phyloP scores from a whole-genome alignment of 2,888 invertebrate species.

The Trilocha varians region DNA sequence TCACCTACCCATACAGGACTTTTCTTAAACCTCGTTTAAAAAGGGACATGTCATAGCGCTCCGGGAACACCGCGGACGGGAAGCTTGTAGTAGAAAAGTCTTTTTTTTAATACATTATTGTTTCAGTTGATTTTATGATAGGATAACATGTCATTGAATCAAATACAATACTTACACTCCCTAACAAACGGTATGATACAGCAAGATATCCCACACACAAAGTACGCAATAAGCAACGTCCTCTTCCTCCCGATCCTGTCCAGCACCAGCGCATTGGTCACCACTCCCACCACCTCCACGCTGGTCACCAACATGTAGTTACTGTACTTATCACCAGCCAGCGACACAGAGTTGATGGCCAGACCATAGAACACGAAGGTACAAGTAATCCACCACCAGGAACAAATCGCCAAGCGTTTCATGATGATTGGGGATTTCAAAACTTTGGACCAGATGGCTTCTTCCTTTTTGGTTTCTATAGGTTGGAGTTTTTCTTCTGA shows the following conservation, averaged over 20 bases:
- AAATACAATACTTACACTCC: slow-evolving; percentile 45
- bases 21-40: too few species aligned
- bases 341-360: slow-evolving; percentile 82
- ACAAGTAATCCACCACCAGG: slow-evolving; percentile 84
- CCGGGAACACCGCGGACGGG: too few species aligned
- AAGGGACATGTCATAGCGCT: too few species aligned
- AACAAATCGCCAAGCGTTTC: slow-evolving; percentile 53
- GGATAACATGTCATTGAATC: too few species aligned
- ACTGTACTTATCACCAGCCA: slow-evolving; percentile 83
- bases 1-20: too few species aligned
- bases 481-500: slow-evolving; percentile 45
- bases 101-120: too few species aligned
- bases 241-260: slow-evolving; percentile 76
- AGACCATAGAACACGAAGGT: slow-evolving; percentile 87
- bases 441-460: slow-evolving; percentile 50
- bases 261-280: slow-evolving; percentile 76
- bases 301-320: slow-evolving; percentile 82
- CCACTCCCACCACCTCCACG: slow-evolving; percentile 82
- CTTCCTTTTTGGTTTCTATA: slow-evolving; percentile 30
- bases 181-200: slow-evolving; percentile 69
- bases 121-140: too few species aligned
- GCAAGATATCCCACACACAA: slow-evolving; percentile 70
- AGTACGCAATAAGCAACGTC: slow-evolving; percentile 74
- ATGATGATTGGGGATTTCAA: slow-evolving; percentile 53
- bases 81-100: too few species aligned